Conservation (phyloP, 2,797 vertebrate species). For the Molossus alvarezi region DNA sequence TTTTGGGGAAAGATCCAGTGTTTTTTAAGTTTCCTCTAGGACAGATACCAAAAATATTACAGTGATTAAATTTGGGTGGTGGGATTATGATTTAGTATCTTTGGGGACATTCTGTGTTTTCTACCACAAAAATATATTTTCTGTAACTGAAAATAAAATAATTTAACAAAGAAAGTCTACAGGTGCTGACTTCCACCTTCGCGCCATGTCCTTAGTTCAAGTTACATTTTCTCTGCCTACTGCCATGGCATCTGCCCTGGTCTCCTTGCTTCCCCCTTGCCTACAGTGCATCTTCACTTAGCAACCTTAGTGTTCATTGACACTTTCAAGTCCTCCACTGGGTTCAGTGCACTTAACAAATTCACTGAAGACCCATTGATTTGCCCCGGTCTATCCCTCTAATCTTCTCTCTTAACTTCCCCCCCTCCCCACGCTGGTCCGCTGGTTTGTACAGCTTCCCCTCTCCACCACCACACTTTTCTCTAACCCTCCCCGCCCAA, state of each 20-base stretch:
- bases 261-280: neutral
- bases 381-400: neutral
- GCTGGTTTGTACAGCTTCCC: neutral
- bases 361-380: neutral
- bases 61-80: neutral
- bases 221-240: neutral
- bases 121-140: neutral
- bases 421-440: neutral
- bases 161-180: neutral
- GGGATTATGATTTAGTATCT: neutral
- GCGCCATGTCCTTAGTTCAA: neutral
- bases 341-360: neutral
- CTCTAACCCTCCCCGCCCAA: neutral
- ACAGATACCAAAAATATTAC: neutral
- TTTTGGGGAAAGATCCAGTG: neutral
- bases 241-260: neutral
- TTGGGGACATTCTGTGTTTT: neutral
- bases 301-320: neutral
- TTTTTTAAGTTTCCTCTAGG: conserved; percentile 13
- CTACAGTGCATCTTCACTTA: neutral
- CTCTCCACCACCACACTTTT: neutral
- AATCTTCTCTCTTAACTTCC: neutral
- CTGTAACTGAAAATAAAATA: neutral
- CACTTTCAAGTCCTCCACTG: neutral
- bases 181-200: neutral